phyloP scores from a whole-genome alignment of 2,888 invertebrate species.

The Troilus luridus region DNA sequence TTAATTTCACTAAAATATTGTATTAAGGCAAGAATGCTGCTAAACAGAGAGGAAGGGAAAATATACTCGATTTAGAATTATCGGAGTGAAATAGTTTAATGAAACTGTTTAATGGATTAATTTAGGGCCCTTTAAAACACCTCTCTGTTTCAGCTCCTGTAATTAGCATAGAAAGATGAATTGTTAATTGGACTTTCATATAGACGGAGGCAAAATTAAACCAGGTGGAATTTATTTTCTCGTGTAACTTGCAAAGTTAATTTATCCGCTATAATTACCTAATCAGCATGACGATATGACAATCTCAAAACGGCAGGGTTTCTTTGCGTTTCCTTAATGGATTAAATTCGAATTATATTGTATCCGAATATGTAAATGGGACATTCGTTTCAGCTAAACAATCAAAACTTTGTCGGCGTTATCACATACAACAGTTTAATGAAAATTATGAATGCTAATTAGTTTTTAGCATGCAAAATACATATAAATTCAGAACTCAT shows the following conservation, averaged over 20 bases:
- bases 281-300: background rate
- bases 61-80: background rate
- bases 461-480: background rate
- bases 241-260: background rate
- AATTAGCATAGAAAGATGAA: constrained; percentile 29
- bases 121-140: background rate
- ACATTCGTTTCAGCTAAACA: background rate
- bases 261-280: background rate
- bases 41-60: background rate
- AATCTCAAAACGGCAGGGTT: background rate
- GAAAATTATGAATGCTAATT: background rate
- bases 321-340: too few relatives aligned
- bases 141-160: background rate
- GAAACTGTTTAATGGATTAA: background rate
- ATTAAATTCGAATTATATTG: background rate
- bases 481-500: background rate
- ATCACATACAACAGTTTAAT: background rate
- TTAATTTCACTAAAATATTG: background rate
- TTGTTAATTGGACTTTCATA: constrained; percentile 38
- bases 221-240: constrained; percentile 29
- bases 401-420: background rate
- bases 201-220: constrained; percentile 3
- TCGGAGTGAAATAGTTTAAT: constrained; percentile 26
- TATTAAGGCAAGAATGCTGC: background rate
- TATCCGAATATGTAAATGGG: background rate